Conservation (phyloP, 2,113 vertebrate species). For the Hippocampus mohnikei region DNA sequence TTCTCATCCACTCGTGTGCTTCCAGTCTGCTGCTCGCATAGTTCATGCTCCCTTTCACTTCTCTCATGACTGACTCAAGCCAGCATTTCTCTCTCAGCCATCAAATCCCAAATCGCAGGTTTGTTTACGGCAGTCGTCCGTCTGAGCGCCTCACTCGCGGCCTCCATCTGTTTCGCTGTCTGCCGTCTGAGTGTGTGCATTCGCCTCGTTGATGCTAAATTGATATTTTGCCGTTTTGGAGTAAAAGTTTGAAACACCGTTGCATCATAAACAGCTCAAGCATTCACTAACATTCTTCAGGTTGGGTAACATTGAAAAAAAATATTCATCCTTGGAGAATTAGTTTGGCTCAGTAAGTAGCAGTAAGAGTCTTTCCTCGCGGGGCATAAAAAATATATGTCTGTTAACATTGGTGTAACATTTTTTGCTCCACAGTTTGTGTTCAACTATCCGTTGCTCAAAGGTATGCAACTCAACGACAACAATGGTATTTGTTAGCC, state of each 20-base stretch:
- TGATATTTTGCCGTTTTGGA: constrained; percentile 41
- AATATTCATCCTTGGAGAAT: no score
- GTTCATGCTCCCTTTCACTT: constrained; percentile 55
- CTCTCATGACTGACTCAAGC: constrained; percentile 51
- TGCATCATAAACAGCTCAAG: constrained; percentile 1
- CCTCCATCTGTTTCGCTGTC: constrained; percentile 55
- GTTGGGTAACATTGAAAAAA: not conserved
- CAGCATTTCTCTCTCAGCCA: constrained; percentile 58
- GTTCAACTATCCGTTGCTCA: no score
- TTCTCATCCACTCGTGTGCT: constrained; percentile 23
- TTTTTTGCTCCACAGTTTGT: no score
- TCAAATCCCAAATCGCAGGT: constrained; percentile 70
- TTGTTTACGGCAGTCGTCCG: constrained; percentile 54
- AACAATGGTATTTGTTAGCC: no score
- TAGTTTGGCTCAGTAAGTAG: no score
- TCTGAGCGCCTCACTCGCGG: constrained; percentile 29
- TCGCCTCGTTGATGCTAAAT: constrained; percentile 34
- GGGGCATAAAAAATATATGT: no score
- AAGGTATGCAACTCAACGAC: no score
- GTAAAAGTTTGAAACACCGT: not conserved
- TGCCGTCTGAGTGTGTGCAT: constrained; percentile 23
- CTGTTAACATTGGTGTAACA: no score
- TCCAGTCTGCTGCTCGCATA: constrained; percentile 49
- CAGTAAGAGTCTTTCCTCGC: no score
- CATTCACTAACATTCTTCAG: not conserved